Base-by-base conservation (phyloP, 2,113 vertebrate species). In the Neolamprologus longior region DNA sequence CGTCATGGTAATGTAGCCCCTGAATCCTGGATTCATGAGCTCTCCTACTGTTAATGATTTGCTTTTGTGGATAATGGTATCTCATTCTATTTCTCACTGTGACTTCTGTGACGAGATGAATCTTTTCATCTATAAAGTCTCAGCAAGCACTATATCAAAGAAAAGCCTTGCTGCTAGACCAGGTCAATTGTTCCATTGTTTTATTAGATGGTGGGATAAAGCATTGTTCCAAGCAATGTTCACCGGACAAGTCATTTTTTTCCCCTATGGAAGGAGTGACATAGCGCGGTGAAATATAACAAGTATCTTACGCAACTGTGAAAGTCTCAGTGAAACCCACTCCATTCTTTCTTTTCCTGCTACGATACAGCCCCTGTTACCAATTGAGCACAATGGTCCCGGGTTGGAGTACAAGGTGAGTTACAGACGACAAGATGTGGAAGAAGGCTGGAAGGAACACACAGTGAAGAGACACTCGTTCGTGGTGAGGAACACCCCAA, bases 331-430 rank as follows among this genome's bases (percentile, higher is more conserved):
- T 90, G 83, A 92, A 89, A 86, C 57, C 42, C 11, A 8, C n/a
- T 58, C 24, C 21, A 13, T 71, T 79, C 9, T 33, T 53, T 5
- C 37, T 73, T 17, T 61, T 84, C 15, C 19, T 19, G 12, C 42
- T 17, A 15, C 61, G 68, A 7, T 73, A 1, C 90, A 99, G 99
- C 98, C 98, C 0, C 76, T 99, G 95, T 96, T 96, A 57, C 95
- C 97, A 8, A 52, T 96, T 73, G 98, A 99, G 80, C 97, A 96
- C 89, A 99, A 98, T 0, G 99, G 98, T 2, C 98, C 98, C 0
- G 98, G 98, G 10, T 94, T 99, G 92, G 98, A 98, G 95, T 99
- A 99, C 89, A 97, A 94, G 90, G 97, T 99, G 78, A 97, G 97
- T 73, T 99, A 98, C 97, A 95, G 96, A 87, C 97, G 95, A 6